Conservation (phyloP, 2,888 invertebrate species). For the Drosophila mettleri region DNA sequence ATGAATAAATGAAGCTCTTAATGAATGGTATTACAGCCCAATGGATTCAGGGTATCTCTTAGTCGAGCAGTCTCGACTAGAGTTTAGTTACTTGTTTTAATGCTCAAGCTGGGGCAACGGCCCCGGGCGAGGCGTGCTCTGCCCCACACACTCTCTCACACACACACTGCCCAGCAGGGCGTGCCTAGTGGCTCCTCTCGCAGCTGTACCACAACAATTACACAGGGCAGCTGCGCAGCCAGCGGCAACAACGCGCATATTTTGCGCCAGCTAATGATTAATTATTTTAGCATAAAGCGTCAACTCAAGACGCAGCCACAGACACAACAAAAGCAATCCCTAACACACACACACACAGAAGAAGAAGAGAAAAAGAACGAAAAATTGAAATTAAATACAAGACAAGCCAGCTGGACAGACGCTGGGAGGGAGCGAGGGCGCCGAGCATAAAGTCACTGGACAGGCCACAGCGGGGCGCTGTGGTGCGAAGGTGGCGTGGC, state of each 20-base stretch:
- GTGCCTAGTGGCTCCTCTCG: background rate
- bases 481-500: slow-evolving; percentile 13
- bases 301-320: slow-evolving; percentile 70
- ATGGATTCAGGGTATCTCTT: too few species aligned
- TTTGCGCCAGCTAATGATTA: slow-evolving; percentile 78
- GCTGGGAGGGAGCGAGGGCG: slow-evolving; percentile 8
- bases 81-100: too few species aligned
- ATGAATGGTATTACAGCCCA: too few species aligned
- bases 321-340: slow-evolving; percentile 15
- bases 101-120: slow-evolving; percentile 46
- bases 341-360: background rate
- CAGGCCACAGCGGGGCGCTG: slow-evolving; percentile 46
- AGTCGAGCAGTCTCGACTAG: too few species aligned
- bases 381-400: slow-evolving; percentile 76
- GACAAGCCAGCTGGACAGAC: slow-evolving; percentile 53
- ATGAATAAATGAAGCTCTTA: too few species aligned
- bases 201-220: slow-evolving; percentile 69
- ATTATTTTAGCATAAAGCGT: slow-evolving; percentile 81
- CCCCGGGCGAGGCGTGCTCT: background rate
- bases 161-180: background rate
- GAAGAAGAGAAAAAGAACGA: slow-evolving; percentile 21
- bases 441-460: slow-evolving; percentile 31
- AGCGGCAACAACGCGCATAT: slow-evolving; percentile 65
- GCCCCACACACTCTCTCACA: background rate
- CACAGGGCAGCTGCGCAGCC: slow-evolving; percentile 65